Evolutionary conservation across 2,113 vertebrate species (phyloP).

Genomic region (Propithecus coquereli): DNA sequence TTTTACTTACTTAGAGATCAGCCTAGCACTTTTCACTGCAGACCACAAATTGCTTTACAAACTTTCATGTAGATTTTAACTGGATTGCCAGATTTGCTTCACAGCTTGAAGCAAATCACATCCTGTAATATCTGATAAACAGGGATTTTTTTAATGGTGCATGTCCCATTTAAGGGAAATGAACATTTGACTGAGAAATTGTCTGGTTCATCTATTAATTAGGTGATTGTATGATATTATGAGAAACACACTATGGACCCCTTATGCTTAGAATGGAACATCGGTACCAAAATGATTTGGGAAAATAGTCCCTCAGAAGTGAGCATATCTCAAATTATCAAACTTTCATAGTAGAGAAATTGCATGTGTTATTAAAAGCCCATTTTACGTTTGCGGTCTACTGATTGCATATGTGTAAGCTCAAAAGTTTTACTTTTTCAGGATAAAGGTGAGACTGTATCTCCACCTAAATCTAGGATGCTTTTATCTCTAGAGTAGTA

Average conservation of each 20-base stretch:
- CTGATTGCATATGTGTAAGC: neutral
- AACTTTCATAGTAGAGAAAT: neutral
- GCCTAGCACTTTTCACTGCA: neutral
- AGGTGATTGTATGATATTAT: neutral
- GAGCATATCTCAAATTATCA: neutral
- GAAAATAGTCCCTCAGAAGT: neutral
- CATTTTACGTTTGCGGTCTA: neutral
- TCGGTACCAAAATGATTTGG: neutral
- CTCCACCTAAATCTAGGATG: neutral
- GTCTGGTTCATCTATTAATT: neutral
- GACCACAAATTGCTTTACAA: slow-evolving; percentile 50
- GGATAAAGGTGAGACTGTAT: neutral
- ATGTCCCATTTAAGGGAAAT: neutral
- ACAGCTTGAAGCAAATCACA: slow-evolving; percentile 50
- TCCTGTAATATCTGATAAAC: neutral
- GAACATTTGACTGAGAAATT: neutral
- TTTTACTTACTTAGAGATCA: slow-evolving; percentile 36
- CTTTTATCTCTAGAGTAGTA: neutral
- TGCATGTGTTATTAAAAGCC: neutral
- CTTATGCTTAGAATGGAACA: neutral
- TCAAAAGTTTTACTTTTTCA: neutral
- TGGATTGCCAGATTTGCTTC: slow-evolving; percentile 46
- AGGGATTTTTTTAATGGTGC: neutral
- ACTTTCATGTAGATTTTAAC: slow-evolving; percentile 47
- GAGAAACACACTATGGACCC: neutral